Evolutionary conservation across 2,113 vertebrate species (phyloP).

Genomic region (Felis chaus): DNA sequence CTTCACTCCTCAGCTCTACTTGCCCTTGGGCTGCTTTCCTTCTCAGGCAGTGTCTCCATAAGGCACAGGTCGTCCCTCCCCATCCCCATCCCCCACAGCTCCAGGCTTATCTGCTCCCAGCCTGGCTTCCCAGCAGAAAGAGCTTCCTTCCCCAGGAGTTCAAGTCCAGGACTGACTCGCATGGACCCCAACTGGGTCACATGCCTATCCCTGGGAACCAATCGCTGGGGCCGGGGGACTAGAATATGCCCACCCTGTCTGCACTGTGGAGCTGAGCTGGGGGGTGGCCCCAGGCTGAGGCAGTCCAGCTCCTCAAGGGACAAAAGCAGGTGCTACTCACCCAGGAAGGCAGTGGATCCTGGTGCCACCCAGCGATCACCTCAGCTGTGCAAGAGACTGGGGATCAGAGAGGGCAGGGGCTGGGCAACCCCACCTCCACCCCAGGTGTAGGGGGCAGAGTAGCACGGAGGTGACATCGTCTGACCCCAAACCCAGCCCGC

Average conservation of each 20-base stretch:
- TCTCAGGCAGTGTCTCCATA: no score
- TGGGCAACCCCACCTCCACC: neutral
- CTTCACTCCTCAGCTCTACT: no score
- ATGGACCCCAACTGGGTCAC: neutral
- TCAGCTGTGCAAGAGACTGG: neutral
- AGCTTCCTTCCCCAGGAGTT: neutral
- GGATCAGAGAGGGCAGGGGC: no score
- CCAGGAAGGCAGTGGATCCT: neutral
- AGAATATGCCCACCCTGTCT: no score
- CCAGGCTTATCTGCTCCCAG: neutral
- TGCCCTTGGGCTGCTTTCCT: neutral
- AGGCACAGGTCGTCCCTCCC: neutral
- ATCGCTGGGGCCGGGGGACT: neutral
- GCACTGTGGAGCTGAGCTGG: neutral
- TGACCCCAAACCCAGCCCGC: neutral
- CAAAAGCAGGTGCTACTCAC: neutral
- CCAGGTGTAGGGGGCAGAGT: no score
- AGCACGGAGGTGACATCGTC: neutral
- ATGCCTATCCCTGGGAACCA: neutral
- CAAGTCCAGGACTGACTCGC: neutral
- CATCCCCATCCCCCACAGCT: neutral
- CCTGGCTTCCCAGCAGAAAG: neutral
- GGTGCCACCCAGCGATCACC: neutral
- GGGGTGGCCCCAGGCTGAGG: neutral
- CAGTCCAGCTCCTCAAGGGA: neutral